Conservation (phyloP, 2,888 invertebrate species). For the Bombyx huttoni region DNA sequence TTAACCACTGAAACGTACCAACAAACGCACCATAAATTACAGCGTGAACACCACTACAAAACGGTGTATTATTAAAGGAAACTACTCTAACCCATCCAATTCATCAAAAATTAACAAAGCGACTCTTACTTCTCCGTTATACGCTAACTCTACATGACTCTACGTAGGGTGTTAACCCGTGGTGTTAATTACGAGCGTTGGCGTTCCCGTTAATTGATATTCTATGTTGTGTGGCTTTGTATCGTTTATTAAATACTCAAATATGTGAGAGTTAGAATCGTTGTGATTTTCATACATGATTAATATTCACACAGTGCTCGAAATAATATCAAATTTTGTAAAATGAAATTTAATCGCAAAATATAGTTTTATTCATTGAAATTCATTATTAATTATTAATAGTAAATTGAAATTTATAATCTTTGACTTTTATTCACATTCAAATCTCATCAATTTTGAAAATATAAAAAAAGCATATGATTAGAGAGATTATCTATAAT, state of each 20-base stretch:
- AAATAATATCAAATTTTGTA: too few relatives aligned
- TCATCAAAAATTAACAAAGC: constrained; percentile 40
- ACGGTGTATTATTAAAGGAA: constrained; percentile 26
- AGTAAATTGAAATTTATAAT: too few relatives aligned
- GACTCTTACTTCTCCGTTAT: constrained; percentile 20
- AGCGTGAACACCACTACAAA: constrained; percentile 17
- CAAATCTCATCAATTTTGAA: too few relatives aligned
- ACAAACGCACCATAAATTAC: constrained; percentile 16
- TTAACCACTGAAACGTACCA: neutral
- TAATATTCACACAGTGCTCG: too few relatives aligned
- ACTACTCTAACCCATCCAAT: constrained; percentile 27
- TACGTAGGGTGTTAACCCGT: constrained; percentile 6
- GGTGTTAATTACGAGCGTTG: neutral
- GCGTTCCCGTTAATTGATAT: neutral
- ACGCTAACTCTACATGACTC: constrained; percentile 15
- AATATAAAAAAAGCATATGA: too few relatives aligned
- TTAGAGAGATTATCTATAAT: neutral
- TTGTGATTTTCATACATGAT: too few relatives aligned
- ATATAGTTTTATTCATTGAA: too few relatives aligned
- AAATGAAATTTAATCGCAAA: too few relatives aligned
- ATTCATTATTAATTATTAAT: too few relatives aligned
- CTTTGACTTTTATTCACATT: too few relatives aligned
- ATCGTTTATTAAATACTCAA: constrained; percentile 1
- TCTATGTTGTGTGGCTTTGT: neutral
- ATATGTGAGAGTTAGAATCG: neutral